Evolutionary conservation across 2,888 invertebrate genomes (phyloP).

Genomic region (Hypomecis atomaria): DNA sequence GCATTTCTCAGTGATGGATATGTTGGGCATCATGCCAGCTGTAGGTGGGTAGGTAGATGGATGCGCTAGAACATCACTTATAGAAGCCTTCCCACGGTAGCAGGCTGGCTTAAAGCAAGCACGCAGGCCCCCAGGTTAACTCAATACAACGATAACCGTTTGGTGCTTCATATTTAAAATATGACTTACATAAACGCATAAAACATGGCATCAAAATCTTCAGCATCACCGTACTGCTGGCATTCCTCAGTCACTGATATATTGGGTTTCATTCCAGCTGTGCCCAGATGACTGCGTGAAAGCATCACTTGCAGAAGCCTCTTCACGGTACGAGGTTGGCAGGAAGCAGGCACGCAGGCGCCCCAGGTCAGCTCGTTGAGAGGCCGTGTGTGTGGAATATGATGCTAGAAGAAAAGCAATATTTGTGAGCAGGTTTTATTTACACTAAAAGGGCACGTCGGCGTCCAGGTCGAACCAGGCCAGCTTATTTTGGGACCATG

Average conservation of each 20-base stretch:
- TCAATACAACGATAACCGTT: no score
- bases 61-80: no score
- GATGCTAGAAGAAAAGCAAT: slow-evolving; percentile 50
- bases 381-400: slow-evolving; percentile 60
- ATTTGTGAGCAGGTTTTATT: background rate
- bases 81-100: no score
- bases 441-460: no score
- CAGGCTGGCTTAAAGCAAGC: no score
- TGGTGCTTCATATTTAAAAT: background rate
- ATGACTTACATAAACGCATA: slow-evolving; percentile 68
- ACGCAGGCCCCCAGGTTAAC: no score
- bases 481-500: no score
- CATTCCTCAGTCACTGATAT: slow-evolving; percentile 64
- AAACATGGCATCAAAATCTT: slow-evolving; percentile 59
- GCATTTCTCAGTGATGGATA: no score
- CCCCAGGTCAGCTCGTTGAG: slow-evolving; percentile 81
- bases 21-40: no score
- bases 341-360: slow-evolving; percentile 80
- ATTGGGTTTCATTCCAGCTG: slow-evolving; percentile 64
- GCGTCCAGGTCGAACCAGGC: no score
- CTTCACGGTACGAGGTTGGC: slow-evolving; percentile 65
- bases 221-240: slow-evolving; percentile 56
- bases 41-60: no score
- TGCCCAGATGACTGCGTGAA: slow-evolving; percentile 70
- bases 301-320: slow-evolving; percentile 63